A percentile compares a stretch with the other conserved stretches of the same genome.
These are phyloP conservation scores for Musca vetustissima DNA, from an alignment of 1,140 invertebrate genomes.

Conservation along the genomic window DNA sequence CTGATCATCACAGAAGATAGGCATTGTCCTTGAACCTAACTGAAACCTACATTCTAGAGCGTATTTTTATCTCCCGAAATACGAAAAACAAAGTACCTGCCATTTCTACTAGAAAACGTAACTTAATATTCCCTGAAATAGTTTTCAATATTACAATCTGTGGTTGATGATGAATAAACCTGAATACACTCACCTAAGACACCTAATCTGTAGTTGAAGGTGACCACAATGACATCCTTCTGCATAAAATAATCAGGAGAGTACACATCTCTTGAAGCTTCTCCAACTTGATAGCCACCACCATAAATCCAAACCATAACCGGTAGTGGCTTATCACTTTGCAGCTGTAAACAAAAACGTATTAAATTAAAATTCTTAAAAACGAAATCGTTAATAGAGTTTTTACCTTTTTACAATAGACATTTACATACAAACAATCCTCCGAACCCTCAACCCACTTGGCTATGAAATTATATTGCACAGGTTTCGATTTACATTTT, in stretches of 20 bases:
- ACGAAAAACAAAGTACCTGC: no score
- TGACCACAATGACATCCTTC: conserved; percentile 56
- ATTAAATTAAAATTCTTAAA: background rate
- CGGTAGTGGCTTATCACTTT: conserved; percentile 39
- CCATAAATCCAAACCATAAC: conserved; percentile 64
- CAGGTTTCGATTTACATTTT: conserved; percentile 52
- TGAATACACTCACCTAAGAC: conserved; percentile 47
- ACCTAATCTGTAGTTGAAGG: conserved; percentile 58
- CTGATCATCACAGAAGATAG: no score
- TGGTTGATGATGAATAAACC: background rate
- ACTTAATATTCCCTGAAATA: no score
- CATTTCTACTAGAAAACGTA: no score
- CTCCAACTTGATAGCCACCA: conserved; percentile 63
- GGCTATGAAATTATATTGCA: conserved; percentile 46
- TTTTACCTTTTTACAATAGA: conserved; percentile 66
- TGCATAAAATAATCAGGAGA: conserved; percentile 63
- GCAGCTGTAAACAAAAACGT: conserved; percentile 25
- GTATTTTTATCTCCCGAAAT: no score
- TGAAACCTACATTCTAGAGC: no score
- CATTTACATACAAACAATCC: conserved; percentile 72
- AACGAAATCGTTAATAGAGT: conserved; percentile 43
- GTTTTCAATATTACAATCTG: no score
- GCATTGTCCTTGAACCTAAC: no score
- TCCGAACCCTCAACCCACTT: conserved; percentile 59
- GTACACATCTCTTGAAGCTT: conserved; percentile 44